Conservation (phyloP, 2,888 invertebrate genomes). For the Lypha dubia region DNA sequence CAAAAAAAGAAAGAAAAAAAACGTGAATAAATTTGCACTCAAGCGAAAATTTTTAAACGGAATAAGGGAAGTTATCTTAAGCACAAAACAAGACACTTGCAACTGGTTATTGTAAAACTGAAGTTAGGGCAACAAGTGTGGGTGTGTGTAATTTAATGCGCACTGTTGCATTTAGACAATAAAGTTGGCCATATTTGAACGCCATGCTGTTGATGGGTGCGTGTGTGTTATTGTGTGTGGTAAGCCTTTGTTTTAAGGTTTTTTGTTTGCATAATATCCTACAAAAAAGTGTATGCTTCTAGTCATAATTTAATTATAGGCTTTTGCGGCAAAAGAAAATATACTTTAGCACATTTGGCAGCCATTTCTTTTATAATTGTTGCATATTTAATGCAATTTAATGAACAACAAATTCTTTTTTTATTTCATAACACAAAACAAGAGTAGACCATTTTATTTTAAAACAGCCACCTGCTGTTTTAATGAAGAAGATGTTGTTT, state of each 20-base stretch:
- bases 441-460: constrained; percentile 50
- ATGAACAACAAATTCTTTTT: background rate
- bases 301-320: constrained; percentile 62
- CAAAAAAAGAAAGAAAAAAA: constrained; percentile 20
- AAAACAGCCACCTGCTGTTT: constrained; percentile 61
- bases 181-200: constrained; percentile 74
- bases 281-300: constrained; percentile 16
- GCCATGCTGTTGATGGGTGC: too few relatives aligned
- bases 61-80: constrained; percentile 42
- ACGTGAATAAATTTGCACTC: constrained; percentile 43
- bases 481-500: constrained; percentile 60
- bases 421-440: background rate
- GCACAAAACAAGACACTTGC: constrained; percentile 21
- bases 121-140: constrained; percentile 53
- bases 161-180: constrained; percentile 56
- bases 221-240: too few relatives aligned
- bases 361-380: constrained; percentile 62
- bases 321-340: background rate
- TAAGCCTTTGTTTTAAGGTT: constrained; percentile 41
- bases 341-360: constrained; percentile 26
- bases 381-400: constrained; percentile 38
- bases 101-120: background rate
- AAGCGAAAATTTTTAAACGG: constrained; percentile 46
- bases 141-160: constrained; percentile 47
- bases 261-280: background rate